Conservation (phyloP, 2,797 vertebrate genomes). For the Melopsittacus undulatus region DNA sequence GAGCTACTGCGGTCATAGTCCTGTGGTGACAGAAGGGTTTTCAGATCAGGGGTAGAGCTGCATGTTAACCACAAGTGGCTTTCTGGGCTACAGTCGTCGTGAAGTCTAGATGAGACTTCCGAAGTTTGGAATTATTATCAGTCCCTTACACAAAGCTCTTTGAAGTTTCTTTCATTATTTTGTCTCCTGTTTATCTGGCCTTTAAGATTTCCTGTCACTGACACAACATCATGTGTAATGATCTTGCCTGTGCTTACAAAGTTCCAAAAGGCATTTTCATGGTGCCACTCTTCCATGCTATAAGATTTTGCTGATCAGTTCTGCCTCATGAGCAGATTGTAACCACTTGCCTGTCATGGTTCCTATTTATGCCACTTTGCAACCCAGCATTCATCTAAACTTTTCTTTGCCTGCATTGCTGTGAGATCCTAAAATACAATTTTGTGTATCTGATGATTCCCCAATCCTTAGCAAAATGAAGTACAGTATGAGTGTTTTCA, state of each 20-base stretch:
- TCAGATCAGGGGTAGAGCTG: neutral
- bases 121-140: neutral
- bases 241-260: neutral
- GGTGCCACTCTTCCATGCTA: neutral
- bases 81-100: neutral
- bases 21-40: neutral
- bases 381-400: neutral
- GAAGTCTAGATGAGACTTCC: neutral
- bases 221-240: neutral
- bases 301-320: neutral
- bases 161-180: neutral
- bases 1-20: neutral
- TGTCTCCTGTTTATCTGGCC: neutral
- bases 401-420: neutral
- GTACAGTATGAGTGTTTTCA: neutral
- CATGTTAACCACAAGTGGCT: rapidly evolving
- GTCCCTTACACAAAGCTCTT: neutral
- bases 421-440: neutral
- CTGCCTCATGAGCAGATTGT: neutral
- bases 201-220: neutral
- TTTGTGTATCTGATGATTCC: neutral
- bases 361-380: neutral
- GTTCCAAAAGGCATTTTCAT: neutral
- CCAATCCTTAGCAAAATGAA: neutral
- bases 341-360: neutral